Evolutionary conservation across 2,888 invertebrate genomes (phyloP), one percentile per base, ranked within the genome.

Genomic region (Drosophila peninsularis): DNA sequence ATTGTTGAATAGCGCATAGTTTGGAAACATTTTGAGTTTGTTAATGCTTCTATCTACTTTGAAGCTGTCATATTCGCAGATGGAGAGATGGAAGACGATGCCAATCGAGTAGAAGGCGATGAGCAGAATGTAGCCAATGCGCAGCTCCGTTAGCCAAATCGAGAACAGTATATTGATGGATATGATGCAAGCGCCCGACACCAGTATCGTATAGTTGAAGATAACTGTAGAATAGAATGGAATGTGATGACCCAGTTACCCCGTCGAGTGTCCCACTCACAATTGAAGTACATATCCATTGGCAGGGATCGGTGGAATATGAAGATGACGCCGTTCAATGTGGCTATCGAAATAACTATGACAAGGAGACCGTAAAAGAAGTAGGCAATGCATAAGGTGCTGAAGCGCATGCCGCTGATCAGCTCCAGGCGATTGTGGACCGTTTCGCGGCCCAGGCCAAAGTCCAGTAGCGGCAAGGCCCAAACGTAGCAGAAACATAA

Each of bases 141-240:
- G 55, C 7, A 62, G 34, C 2, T 78, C 54, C 1, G 47, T n/a
- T n/a, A 73, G 9, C 21, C 55, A 63, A n/a, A 68, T 58, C 0
- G 71, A 55, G 9, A 79, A 7, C 0, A 78, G 42, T 9, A 68
- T 27, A 41, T 84, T 74, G 3, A 73, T 11, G 21, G 73, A 70
- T 21, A 70, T 17, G 1, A 76, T 61, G 37, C 62, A 78, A 0
- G 81, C 7, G 1, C 64, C 71, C 11, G 54, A 27, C 6, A 67
- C 5, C 10, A 76, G 7, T 3, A 78, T 7, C 4, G 67, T 11
- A 9, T 61, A 75, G 0, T 45, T 5, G 5, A 68, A 36, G 13
- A 21, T 9, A 11, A 49, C 77, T 74, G 53, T 1, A 19, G 14
- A 5, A 1, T n/a, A n/a, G 7, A 13, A 13, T 27, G n/a, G n/a